These are phyloP conservation scores for Apodemia hepburni DNA, from an alignment of 2,888 invertebrate genomes.

Conservation along the genomic window DNA sequence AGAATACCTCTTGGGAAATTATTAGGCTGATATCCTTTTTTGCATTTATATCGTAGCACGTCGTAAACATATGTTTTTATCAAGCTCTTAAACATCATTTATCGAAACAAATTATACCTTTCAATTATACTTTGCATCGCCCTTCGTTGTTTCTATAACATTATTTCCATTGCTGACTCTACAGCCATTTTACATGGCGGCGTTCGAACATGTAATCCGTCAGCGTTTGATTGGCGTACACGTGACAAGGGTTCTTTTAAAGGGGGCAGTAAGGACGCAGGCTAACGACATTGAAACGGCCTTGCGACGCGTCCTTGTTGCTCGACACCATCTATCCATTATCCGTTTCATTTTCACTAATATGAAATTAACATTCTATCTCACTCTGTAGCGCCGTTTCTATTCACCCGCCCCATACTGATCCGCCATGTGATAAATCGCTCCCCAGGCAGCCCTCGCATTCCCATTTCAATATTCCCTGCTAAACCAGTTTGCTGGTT, in stretches of 20 bases:
- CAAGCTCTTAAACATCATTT: slow-evolving; percentile 9
- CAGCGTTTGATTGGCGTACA: slow-evolving; percentile 38
- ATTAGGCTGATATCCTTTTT: slow-evolving; percentile 12
- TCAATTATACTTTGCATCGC: slow-evolving; percentile 4
- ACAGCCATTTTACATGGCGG: slow-evolving; percentile 1
- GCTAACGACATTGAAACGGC: slow-evolving; percentile 57
- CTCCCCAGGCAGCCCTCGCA: slow-evolving; percentile 56
- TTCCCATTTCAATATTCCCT: slow-evolving; percentile 43
- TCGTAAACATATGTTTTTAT: slow-evolving; percentile 12
- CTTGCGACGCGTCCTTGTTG: slow-evolving; percentile 71
- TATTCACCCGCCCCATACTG: slow-evolving; percentile 49
- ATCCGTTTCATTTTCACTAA: slow-evolving; percentile 43
- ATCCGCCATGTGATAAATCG: slow-evolving; percentile 64
- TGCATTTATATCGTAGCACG: slow-evolving; percentile 2
- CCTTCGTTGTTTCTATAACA: slow-evolving; percentile 10
- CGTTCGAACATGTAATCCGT: slow-evolving; percentile 25
- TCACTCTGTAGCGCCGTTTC: slow-evolving; percentile 38
- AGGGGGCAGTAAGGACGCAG: slow-evolving; percentile 38
- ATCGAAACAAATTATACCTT: slow-evolving; percentile 8
- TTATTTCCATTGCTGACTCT: slow-evolving; percentile 15
- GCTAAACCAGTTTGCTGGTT: slow-evolving; percentile 49
- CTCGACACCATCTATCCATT: slow-evolving; percentile 41
- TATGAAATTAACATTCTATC: slow-evolving; percentile 40
- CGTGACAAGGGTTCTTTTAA: slow-evolving; percentile 36
- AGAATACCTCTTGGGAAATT: slow-evolving; percentile 9